Evolutionary conservation across 2,797 vertebrate genomes (phyloP).

Genomic region (Hozukius guyotensis): DNA sequence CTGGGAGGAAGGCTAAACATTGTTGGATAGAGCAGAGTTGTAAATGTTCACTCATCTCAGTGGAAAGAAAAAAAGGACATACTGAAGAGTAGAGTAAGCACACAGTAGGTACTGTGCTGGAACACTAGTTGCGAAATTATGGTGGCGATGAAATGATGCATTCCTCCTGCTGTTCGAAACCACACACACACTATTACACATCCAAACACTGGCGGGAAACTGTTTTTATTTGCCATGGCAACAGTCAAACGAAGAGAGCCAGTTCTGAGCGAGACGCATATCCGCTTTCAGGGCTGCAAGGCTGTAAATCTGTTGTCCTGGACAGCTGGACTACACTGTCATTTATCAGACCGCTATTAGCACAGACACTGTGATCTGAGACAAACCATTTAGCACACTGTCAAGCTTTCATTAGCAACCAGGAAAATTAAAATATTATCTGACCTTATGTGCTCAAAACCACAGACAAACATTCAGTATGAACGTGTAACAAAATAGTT

Average conservation of each 20-base stretch:
- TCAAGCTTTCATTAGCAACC: slow-evolving; percentile 14
- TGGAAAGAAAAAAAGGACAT: background rate
- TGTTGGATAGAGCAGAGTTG: slow-evolving; percentile 4
- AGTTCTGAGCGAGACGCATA: slow-evolving; percentile 59
- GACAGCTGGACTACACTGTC: slow-evolving; percentile 58
- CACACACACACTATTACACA: slow-evolving; percentile 59
- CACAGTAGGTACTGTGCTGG: background rate
- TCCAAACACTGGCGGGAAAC: slow-evolving; percentile 45
- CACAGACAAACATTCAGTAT: background rate
- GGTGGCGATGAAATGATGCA: slow-evolving; percentile 43
- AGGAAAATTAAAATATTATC: background rate
- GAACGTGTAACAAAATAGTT: background rate
- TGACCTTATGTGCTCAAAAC: background rate
- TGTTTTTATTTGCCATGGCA: slow-evolving; percentile 78
- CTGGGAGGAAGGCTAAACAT: slow-evolving; percentile 16
- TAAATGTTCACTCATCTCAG: slow-evolving; percentile 1
- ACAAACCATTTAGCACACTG: slow-evolving; percentile 18
- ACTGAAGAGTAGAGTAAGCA: background rate
- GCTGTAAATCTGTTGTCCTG: slow-evolving; percentile 56
- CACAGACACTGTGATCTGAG: slow-evolving; percentile 24
- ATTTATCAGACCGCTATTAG: slow-evolving; percentile 35
- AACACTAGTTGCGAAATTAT: slow-evolving; percentile 53
- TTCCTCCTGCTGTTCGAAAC: slow-evolving; percentile 56
- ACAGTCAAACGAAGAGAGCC: slow-evolving; percentile 70
- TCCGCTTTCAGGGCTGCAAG: slow-evolving; percentile 50